Evolutionary conservation across 2,888 invertebrate species (phyloP), one percentile per base, ranked within the genome.

Genomic region (Drosophila lutescens): DNA sequence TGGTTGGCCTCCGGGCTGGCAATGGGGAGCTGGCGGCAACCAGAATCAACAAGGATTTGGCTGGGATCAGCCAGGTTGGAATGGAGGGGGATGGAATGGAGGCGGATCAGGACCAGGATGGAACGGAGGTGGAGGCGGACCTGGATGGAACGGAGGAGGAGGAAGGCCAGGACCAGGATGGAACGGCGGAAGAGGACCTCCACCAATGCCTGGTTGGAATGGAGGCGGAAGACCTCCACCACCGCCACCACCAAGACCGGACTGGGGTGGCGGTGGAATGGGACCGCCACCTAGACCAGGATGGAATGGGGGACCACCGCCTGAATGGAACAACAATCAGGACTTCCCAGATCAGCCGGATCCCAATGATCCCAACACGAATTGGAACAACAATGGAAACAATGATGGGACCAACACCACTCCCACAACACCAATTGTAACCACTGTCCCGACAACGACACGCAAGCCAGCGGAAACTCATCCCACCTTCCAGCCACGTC

Each of bases 1-100:
- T n/a, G 75, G 74, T 6, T 72, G 86, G 71, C 71, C 71, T 3
- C 46, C 56, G 9, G 71, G 74, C 30, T 74, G 71, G 74, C 66
- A 74, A 12, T 71, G 71, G 71, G 83, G 72, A 44, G n/a, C 41
- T 15, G 46, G 40, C 20, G 44, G 17, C 7, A 51, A 57, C 20
- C 32, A 68, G 9, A 54, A 67, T 15, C 70, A 54, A 7, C 70
- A 23, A 0, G 54, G 38, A 26, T 57, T 57, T 10, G 66, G 46
- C 38, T 50, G 74, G 62, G 40, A 54, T 2, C 70, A 71, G 7
- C 44, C 41, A 17, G 44, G 32, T n/a, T 51, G 65, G 65, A 62
- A 62, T 36, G 20, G 20, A 20, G 20, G 20, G 20, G 56, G 30
- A 9, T 53, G 67, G 63, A 32, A 40, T 20, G 40, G 55, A 7